phyloP scores from a whole-genome alignment of 92 coral and sea anemone genomes.

The Epizoanthus rinbou region DNA sequence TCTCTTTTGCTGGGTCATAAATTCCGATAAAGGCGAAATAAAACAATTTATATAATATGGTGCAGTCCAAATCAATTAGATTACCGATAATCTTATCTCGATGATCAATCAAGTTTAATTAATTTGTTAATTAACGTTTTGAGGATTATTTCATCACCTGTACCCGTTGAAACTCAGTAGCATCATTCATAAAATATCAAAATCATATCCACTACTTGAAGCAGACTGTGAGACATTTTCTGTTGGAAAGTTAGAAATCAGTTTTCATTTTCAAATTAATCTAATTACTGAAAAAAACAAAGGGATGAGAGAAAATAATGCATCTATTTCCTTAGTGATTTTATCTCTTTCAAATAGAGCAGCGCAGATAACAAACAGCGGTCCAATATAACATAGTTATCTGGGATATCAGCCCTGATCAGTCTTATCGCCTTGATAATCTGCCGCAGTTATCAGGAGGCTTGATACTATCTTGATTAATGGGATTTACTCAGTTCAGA shows the following conservation, averaged over 20 bases:
- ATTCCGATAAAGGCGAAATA: not conserved
- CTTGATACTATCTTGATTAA: not conserved
- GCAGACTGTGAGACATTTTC: not conserved
- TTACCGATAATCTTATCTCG: not conserved
- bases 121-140: not conserved
- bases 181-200: not conserved
- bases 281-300: conserved; percentile 3
- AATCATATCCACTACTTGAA: not conserved
- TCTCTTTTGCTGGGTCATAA: not conserved
- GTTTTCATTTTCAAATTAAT: not conserved
- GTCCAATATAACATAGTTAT: conserved; percentile 19
- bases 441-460: not conserved
- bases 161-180: not conserved
- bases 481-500: not conserved
- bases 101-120: not conserved
- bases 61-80: conserved; percentile 8
- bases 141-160: not conserved
- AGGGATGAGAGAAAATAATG: conserved; percentile 1
- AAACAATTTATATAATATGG: not conserved
- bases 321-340: conserved; percentile 3
- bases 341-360: conserved; percentile 6
- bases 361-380: not conserved
- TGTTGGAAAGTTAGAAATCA: not conserved
- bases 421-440: conserved; percentile 29
- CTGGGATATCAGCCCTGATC: not conserved